phyloP scores from a whole-genome alignment of 2,797 vertebrate species.

The Hylomyscus alleni region DNA sequence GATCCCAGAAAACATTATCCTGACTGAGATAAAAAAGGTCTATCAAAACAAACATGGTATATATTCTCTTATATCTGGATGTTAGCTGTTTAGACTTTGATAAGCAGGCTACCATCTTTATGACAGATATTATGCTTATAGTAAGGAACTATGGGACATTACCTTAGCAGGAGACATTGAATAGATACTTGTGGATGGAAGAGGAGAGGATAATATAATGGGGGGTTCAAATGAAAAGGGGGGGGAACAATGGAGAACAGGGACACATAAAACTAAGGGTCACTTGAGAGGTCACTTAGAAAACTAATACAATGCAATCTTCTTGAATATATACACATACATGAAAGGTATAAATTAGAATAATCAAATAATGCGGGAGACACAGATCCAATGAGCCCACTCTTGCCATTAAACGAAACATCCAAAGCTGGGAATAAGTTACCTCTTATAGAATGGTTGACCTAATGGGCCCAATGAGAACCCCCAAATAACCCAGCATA shows the following conservation, averaged over 20 bases:
- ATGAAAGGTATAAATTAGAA: neutral
- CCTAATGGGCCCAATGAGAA: neutral
- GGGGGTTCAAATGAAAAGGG: neutral
- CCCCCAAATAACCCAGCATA: neutral
- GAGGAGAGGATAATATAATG: neutral
- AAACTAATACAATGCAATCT: neutral
- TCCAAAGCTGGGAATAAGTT: neutral
- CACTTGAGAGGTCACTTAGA: neutral
- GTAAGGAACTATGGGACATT: neutral
- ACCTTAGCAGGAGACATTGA: neutral
- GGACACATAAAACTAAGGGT: neutral
- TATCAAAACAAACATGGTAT: neutral
- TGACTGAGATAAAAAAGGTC: neutral
- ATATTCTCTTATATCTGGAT: neutral
- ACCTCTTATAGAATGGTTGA: neutral
- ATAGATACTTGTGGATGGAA: neutral
- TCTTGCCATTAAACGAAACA: neutral
- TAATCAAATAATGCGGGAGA: neutral
- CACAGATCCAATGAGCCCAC: too few species aligned
- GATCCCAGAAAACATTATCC: neutral
- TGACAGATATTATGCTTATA: neutral
- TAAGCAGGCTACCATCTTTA: neutral
- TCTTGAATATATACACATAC: neutral
- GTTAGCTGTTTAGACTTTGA: neutral
- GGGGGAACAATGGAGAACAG: neutral